Base-by-base conservation (phyloP, 1,140 invertebrate species). In the Calliopsis andreniformis region DNA sequence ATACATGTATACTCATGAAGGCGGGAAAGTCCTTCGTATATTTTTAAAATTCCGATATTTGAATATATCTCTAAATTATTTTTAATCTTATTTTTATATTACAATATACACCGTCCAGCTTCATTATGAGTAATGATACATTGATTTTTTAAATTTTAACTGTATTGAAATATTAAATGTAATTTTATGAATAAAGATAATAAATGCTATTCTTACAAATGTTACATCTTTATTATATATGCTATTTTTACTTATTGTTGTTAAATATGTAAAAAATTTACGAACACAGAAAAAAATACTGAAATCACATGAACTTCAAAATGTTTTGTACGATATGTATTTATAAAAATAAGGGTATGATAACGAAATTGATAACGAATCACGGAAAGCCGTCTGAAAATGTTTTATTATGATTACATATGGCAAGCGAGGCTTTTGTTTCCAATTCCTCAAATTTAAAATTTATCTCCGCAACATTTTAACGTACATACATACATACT, bases 371-470 rank as follows among this genome's bases (percentile, higher is more conserved):
- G 42, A 51, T 67, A 79, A 77, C 47, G n/a, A 23, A 78, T 70
- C 49, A 76, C 66, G 12, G 25, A 45, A 70, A 70, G 77, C 84
- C 77, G 61, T 85, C 75, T 85, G 83, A 83, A 83, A 85, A 83
- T 77, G 78, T 78, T 86, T 85, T 85, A 86, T 85, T 86, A 86
- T 72, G 80, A 83, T 85, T 86, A 85, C 84, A 86, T 85, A 77
- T 86, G 84, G 83, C 83, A 86, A 85, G 83, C 84, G 83, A 85
- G 84, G 84, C 84, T 80, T 85, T 78, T 70, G 81, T 84, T 84
- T 86, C 84, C 84, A 86, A 85, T 86, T 86, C 78, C 83, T 86
- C 84, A 80, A 78, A 85, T 86, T 78, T 79, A 86, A 86, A 86
- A 80, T 76, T 68, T 75, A 70, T 80, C 68, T 82, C 56, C 70